Conservation (phyloP, 2,888 invertebrate genomes). For the Tenthredo livida region DNA sequence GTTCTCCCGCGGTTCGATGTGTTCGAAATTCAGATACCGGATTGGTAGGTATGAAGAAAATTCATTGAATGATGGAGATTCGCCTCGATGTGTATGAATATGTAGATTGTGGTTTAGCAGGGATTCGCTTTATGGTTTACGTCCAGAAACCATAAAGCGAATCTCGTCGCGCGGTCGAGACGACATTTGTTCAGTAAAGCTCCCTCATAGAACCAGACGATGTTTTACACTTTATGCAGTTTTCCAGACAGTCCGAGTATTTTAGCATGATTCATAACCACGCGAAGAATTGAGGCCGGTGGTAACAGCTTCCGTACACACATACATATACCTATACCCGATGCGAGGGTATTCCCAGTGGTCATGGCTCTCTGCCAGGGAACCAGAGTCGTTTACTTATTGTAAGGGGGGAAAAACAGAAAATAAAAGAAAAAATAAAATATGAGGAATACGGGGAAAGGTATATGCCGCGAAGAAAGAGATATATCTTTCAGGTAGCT, state of each 20-base stretch:
- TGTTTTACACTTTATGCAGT: constrained; percentile 44
- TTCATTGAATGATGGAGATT: not conserved
- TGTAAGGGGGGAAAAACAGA: not conserved
- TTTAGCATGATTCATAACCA: constrained; percentile 47
- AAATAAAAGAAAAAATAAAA: not conserved
- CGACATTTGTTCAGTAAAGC: constrained; percentile 39
- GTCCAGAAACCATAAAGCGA: not conserved
- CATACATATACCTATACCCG: not conserved
- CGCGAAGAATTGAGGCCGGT: constrained; percentile 35
- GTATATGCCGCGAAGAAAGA: not conserved
- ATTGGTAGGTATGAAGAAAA: not conserved
- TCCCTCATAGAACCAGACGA: not conserved
- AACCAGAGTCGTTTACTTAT: constrained; percentile 8
- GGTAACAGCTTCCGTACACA: constrained; percentile 12
- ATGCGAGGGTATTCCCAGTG: not conserved
- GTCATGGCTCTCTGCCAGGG: constrained; percentile 33
- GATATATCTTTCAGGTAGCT: not conserved
- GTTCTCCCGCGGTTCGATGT: no score
- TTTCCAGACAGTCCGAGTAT: constrained; percentile 44
- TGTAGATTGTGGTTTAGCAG: not conserved
- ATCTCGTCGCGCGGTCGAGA: not conserved
- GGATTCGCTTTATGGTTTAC: not conserved
- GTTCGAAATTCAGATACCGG: not conserved
- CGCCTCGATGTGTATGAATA: not conserved
- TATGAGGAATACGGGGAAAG: not conserved